Base-by-base conservation (phyloP, 2,888 invertebrate species). In the Lobophora halterata region DNA sequence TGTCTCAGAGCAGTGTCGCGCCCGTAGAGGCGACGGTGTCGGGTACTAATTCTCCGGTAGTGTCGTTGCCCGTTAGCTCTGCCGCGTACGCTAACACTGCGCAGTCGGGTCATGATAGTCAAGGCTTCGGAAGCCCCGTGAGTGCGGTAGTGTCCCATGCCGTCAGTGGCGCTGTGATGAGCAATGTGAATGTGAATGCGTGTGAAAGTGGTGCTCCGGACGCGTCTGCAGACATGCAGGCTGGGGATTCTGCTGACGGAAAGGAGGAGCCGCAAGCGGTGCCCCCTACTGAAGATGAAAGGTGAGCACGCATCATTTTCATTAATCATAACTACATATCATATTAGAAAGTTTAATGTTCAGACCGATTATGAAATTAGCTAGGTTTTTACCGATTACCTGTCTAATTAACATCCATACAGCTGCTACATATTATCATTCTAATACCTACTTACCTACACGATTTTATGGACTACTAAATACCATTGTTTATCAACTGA, bases 91-190 rank as follows among this genome's bases (percentile, higher is more conserved):
- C 65, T 16, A 83, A 76, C 47, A 53, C 77, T 25, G 62, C 72
- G 12, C 79, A 77, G 55, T 65, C 79, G 7, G 77, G 71, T 49
- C 85, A 77, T 59, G 88, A 88, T 53, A 76, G 77, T 62, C 88
- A 88, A 63, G 79, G 83, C 65, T 88, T 88, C 54, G 87, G 88
- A 32, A 88, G 88, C 68, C 88, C 88, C 26, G 88, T 88, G 53
- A 87, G 83, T 87, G 88, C n/a, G n/a, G n/a, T 79, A 52, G 83
- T 82, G 71, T 82, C 87, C 55, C 87, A 88, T 55, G 74, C 79
- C 29, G 75, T 85, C 37, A 87, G 80, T 81, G 77, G 81, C 58
- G 63, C 64, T 32, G 85, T 83, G 63, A 72, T 79, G 65, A 82
- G 79, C 72, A 85, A 70, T 81, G 85, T 81, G 75, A 82, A 70